Evolutionary conservation across 2,888 invertebrate genomes (phyloP).

Genomic region (Leistus spinibarbis): DNA sequence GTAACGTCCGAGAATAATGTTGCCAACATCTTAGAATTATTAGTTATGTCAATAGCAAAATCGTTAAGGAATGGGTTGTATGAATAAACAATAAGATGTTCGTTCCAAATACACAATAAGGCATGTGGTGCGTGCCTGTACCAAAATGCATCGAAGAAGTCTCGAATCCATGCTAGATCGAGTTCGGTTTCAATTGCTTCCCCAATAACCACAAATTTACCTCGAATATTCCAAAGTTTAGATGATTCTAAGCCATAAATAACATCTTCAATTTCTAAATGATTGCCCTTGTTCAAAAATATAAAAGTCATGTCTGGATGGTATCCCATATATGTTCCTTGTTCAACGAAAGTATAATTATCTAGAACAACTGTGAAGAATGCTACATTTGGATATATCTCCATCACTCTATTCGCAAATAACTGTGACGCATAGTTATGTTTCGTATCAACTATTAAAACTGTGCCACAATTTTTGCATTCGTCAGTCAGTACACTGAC

Average conservation of each 20-base stretch:
- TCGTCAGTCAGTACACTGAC: neutral
- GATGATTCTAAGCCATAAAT: neutral
- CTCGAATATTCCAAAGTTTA: neutral
- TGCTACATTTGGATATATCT: neutral
- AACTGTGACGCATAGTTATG: neutral
- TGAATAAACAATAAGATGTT: slow-evolving; percentile 14
- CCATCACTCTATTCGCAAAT: neutral
- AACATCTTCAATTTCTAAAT: neutral
- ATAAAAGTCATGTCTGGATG: neutral
- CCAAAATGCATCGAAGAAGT: neutral
- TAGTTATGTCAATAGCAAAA: slow-evolving; percentile 11
- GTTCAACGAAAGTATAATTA: neutral
- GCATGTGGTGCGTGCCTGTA: neutral
- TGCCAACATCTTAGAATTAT: neutral
- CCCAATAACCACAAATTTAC: neutral
- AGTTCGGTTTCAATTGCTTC: neutral
- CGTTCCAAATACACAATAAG: slow-evolving; percentile 1
- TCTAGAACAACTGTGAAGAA: neutral
- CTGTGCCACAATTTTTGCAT: neutral
- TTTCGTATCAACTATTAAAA: neutral
- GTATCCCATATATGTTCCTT: neutral
- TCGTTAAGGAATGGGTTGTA: slow-evolving; percentile 25
- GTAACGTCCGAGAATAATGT: slow-evolving; percentile 22
- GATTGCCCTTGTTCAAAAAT: neutral
- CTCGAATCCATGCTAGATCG: neutral